phyloP scores from a whole-genome alignment of 2,113 vertebrate genomes.

The Chionis minor region DNA sequence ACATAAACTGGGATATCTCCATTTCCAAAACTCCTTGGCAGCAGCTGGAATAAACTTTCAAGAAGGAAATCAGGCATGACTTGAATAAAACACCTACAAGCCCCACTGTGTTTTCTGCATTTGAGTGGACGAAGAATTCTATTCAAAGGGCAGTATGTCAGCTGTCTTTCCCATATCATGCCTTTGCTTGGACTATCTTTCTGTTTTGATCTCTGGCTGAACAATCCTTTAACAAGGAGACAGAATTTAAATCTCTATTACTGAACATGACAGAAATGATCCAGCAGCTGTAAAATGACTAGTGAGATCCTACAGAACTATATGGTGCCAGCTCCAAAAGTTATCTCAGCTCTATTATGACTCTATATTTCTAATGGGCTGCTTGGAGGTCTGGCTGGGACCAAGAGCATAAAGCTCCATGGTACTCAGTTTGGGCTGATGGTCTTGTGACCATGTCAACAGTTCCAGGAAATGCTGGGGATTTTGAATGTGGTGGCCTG shows the following conservation, averaged over 20 bases:
- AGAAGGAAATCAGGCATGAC: background rate
- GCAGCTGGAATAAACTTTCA: background rate
- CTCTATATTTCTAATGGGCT: background rate
- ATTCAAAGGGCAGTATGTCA: background rate
- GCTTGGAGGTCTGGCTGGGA: background rate
- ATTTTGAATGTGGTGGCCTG: background rate
- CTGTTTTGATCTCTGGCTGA: background rate
- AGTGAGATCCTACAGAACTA: background rate
- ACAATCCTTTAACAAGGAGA: background rate
- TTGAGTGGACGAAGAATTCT: background rate
- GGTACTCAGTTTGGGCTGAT: background rate
- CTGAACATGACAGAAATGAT: background rate
- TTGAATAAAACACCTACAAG: background rate
- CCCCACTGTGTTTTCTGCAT: background rate
- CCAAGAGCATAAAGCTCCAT: background rate
- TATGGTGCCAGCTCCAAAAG: background rate
- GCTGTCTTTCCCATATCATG: background rate
- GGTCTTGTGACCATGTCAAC: background rate
- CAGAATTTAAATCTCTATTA: background rate
- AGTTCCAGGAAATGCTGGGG: background rate
- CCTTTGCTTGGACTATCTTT: background rate
- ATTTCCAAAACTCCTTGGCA: background rate
- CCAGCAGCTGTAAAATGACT: background rate
- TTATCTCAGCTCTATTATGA: background rate
- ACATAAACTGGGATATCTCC: background rate